Evolutionary conservation across 2,888 invertebrate genomes (phyloP).

Genomic region (Nemotelus pantherinus): DNA sequence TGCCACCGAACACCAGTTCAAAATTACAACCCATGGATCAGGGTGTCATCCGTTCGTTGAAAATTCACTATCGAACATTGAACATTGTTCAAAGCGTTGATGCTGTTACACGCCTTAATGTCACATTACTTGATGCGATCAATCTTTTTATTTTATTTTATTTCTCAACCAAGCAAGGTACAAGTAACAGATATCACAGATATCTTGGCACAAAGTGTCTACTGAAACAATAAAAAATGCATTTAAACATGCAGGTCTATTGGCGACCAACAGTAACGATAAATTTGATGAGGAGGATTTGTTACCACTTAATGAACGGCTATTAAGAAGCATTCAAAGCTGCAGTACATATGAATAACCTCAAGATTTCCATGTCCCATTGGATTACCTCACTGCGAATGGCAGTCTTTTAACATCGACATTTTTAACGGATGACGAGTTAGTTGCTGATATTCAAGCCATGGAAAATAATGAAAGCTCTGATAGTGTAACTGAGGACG

Average conservation of each 20-base stretch:
- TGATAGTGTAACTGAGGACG: conserved; percentile 14
- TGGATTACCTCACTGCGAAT: conserved; percentile 9
- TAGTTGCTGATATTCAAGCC: conserved; percentile 1
- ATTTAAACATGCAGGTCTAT: not conserved
- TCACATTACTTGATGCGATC: conserved; percentile 3
- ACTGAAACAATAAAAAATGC: conserved; percentile 1
- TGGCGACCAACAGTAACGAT: not conserved
- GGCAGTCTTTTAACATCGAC: conserved; percentile 4
- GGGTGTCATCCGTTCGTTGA: not conserved
- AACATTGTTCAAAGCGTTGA: conserved; percentile 10
- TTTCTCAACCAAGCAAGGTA: too few relatives aligned
- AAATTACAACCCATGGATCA: too few relatives aligned
- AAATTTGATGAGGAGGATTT: too few relatives aligned
- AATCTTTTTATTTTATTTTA: too few relatives aligned
- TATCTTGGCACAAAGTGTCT: conserved; percentile 1
- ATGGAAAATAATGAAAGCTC: not conserved
- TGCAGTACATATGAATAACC: not conserved
- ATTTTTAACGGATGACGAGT: not conserved
- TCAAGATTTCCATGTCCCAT: conserved; percentile 9
- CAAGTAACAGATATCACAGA: not conserved
- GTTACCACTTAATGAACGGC: conserved; percentile 5
- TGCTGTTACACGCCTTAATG: conserved; percentile 8
- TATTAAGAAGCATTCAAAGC: conserved; percentile 1
- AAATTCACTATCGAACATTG: conserved; percentile 2
- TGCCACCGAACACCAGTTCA: too few relatives aligned